Evolutionary conservation across 2,797 vertebrate genomes (phyloP), one percentile per base, ranked within the genome.

Genomic region (Takifugu rubripes): DNA sequence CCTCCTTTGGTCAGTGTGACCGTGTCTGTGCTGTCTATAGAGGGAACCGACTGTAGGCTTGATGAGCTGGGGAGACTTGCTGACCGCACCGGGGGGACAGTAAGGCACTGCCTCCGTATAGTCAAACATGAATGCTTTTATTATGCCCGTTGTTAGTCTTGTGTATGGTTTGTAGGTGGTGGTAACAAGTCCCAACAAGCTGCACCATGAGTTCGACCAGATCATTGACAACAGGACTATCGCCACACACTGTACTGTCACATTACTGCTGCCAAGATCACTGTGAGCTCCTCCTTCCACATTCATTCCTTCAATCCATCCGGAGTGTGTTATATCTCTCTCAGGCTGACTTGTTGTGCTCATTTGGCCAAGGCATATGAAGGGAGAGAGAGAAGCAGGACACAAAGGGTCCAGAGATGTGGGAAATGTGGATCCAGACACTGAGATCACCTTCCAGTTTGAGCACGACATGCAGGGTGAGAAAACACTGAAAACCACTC

Each of bases 31-130:
- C 58, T 91, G 79, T 82, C 88, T 24, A 83, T 91, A n/a, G 85
- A 91, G 63, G 89, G 88, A 64, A 91, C 89, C 26, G 89, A 91
- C 72, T 92, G 90, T 76, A 59, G 89, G 50, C 70, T 92, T 77
- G 86, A 90, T 26, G 87, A 92, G 66, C 77, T 92, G 64, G 91
- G 91, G 29, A 77, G 77, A 61, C 84, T 92, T 0, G 84, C 90
- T 3, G 91, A 92, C 74, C 82, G 83, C 56, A 91, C 89, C 0
- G 80, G 88, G 49, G 91, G 91, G 10, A 88, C 77, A 66, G 91
- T 92, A 73, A 75, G 77, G 27, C 5, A 29, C 11, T 1, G 5
- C 17, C 8, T 16, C 42, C 31, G 45, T 25, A 24, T 6, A n/a
- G 46, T 11, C 7, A 5, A 8, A 10, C 31, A 33, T 10, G 31